A percentile compares a stretch with the other conserved stretches of the same genome.
Evolutionary conservation across 2,113 vertebrate genomes (phyloP).

Genomic region (Chionis minor): DNA sequence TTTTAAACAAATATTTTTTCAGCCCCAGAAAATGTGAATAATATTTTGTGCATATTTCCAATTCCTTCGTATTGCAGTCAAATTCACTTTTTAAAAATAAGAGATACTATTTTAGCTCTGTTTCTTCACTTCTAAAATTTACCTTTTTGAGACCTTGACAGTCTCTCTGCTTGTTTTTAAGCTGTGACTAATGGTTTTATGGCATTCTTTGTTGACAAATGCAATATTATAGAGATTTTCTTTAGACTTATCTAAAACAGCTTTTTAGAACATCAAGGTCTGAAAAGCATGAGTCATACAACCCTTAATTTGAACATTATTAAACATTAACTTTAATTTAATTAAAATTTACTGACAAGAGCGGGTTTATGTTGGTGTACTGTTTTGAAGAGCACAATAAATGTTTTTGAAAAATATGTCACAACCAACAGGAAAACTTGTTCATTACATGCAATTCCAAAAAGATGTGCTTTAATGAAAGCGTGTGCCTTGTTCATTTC

Average conservation of each 20-base stretch:
- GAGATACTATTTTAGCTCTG: neutral
- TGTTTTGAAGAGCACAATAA: conserved; percentile 58
- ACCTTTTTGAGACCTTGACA: neutral
- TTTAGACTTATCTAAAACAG: conserved; percentile 63
- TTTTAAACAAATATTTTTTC: neutral
- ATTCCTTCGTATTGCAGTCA: neutral
- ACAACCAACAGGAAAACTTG: too few relatives aligned
- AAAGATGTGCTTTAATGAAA: too few relatives aligned
- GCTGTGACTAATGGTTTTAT: neutral
- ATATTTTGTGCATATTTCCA: neutral
- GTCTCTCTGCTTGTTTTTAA: neutral
- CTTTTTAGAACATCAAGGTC: conserved; percentile 31
- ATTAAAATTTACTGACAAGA: conserved; percentile 66
- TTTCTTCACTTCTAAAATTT: neutral
- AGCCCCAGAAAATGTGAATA: neutral
- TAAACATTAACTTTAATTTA: conserved; percentile 61
- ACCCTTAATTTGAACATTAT: conserved; percentile 38
- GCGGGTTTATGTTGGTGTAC: conserved; percentile 44
- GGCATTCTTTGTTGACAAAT: conserved; percentile 26
- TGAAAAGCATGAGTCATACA: conserved; percentile 46
- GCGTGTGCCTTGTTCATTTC: too few relatives aligned
- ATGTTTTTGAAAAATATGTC: neutral
- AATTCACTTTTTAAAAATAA: neutral
- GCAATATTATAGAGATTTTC: conserved; percentile 21
- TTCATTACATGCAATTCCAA: too few relatives aligned